Evolutionary conservation across 1,140 invertebrate species (phyloP).

Genomic region (Tyrophagus putrescentiae): DNA sequence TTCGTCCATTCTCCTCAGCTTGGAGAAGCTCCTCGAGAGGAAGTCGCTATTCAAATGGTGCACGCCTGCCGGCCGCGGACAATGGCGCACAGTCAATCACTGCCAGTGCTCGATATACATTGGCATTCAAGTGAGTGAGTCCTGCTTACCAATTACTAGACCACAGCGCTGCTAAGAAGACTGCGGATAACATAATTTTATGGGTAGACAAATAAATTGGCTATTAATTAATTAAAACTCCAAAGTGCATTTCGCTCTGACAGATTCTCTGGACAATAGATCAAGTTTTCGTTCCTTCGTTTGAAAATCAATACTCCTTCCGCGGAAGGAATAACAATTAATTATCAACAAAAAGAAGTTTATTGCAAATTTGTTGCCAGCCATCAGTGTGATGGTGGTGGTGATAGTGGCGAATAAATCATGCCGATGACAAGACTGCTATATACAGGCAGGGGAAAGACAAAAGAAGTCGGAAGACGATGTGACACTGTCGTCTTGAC

Average conservation of each 20-base stretch:
- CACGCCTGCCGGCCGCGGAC: neutral
- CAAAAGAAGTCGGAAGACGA: too few species aligned
- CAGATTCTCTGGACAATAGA: constrained; percentile 10
- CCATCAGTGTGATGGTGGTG: too few species aligned
- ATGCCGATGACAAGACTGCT: too few species aligned
- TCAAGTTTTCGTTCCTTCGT: neutral
- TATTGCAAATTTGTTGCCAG: too few species aligned
- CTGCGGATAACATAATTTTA: neutral
- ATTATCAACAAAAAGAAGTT: too few species aligned
- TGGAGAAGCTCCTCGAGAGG: neutral
- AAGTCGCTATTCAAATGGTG: constrained; percentile 8
- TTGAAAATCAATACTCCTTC: too few species aligned
- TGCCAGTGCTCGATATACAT: neutral
- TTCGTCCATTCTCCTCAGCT: neutral
- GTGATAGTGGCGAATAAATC: too few species aligned
- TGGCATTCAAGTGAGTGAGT: too few species aligned
- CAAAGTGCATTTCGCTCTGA: constrained; percentile 2
- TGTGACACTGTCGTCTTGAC: too few species aligned
- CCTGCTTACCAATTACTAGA: too few species aligned
- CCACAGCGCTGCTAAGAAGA: neutral
- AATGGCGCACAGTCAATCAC: constrained; percentile 4
- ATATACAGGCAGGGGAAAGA: too few species aligned
- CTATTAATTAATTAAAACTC: constrained; percentile 1
- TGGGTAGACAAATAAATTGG: constrained; percentile 2
- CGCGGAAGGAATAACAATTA: too few species aligned